phyloP scores from a whole-genome alignment of 2,888 invertebrate species.

The Agrochola litura region DNA sequence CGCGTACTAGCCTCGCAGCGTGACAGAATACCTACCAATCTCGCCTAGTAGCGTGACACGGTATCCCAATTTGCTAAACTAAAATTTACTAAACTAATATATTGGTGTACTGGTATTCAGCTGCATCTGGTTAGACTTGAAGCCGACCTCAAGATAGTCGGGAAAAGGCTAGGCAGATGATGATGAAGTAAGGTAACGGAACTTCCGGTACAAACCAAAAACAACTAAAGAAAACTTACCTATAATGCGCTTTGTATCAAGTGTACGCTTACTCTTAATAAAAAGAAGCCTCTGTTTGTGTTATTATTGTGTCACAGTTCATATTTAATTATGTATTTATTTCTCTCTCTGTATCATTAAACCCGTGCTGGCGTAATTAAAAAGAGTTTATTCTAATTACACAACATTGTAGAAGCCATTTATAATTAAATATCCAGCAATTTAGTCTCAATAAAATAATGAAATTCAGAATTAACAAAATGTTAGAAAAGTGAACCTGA shows the following conservation, averaged over 20 bases:
- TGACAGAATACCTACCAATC: background rate
- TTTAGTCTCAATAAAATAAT: background rate
- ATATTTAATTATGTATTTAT: constrained; percentile 48
- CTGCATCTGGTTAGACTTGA: too few species aligned
- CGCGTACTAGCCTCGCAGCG: background rate
- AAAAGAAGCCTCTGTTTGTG: constrained; percentile 15
- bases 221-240: background rate
- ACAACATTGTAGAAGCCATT: constrained; percentile 28
- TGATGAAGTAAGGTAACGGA: background rate
- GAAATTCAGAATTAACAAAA: background rate
- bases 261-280: constrained; percentile 47
- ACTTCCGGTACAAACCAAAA: background rate
- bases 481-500: background rate
- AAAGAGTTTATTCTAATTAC: constrained; percentile 54
- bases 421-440: constrained; percentile 25
- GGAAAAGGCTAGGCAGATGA: too few species aligned
- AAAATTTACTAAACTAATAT: too few species aligned
- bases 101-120: too few species aligned
- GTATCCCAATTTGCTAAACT: background rate
- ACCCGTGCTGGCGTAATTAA: constrained; percentile 46
- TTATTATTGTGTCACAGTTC: constrained; percentile 61
- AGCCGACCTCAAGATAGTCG: too few species aligned
- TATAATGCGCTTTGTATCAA: background rate
- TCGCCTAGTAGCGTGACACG: background rate
- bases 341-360: constrained; percentile 39